Conservation (phyloP, 2,113 vertebrate genomes). For the Phrynosoma platyrhinos region DNA sequence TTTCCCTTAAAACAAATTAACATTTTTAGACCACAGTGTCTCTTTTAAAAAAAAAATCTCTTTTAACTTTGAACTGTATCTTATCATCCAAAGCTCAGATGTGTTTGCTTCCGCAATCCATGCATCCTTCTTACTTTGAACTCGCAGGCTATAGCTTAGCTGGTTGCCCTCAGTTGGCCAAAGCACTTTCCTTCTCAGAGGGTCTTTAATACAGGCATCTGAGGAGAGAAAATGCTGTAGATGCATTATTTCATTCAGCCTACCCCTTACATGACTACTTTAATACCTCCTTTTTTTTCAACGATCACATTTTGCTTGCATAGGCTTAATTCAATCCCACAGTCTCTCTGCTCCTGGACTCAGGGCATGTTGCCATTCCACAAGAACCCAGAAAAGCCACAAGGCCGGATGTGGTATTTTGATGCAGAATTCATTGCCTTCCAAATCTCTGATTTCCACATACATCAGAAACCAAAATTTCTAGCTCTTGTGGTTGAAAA, state of each 20-base stretch:
- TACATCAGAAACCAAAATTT: too few relatives aligned
- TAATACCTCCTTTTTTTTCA: neutral
- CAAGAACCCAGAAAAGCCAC: neutral
- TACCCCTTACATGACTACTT: neutral
- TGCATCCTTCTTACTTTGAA: conserved; percentile 55
- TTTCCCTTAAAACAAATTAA: conserved; percentile 46
- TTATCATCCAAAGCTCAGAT: conserved; percentile 61
- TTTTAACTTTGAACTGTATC: conserved; percentile 37
- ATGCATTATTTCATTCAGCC: neutral
- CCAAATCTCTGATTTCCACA: neutral
- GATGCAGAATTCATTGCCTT: neutral
- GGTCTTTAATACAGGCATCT: conserved; percentile 33
- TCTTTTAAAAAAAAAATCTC: conserved; percentile 30
- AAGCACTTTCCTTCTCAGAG: conserved; percentile 34
- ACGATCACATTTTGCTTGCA: neutral
- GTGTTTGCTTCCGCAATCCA: conserved; percentile 43
- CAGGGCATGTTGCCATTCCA: too few relatives aligned
- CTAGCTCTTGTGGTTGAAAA: too few relatives aligned
- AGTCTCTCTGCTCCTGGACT: neutral
- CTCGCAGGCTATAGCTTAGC: neutral
- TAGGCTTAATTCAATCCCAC: conserved; percentile 12
- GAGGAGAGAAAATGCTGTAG: conserved; percentile 44
- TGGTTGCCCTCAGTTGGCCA: rapidly evolving
- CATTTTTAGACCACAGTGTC: conserved; percentile 12
- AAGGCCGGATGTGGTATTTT: neutral